These are phyloP conservation scores for Spea multiplicata DNA, from an alignment of 2,113 vertebrate species.

Conservation along the genomic window DNA sequence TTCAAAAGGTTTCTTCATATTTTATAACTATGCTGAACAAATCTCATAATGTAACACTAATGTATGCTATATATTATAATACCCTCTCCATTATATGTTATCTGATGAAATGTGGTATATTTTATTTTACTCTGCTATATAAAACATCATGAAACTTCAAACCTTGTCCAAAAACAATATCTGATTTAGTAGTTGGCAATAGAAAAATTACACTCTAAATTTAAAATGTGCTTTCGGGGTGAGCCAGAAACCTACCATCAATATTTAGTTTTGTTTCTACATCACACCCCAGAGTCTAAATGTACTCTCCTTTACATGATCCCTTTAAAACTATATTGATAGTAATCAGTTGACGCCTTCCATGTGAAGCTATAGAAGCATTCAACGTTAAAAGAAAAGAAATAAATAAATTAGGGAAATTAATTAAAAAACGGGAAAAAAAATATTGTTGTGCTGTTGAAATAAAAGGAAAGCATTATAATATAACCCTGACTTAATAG, in stretches of 20 bases:
- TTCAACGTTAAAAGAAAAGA: not conserved
- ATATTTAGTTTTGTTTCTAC: slow-evolving; percentile 18
- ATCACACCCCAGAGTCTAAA: slow-evolving; percentile 2
- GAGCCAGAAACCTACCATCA: not conserved
- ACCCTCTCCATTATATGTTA: slow-evolving; percentile 3
- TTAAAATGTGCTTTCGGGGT: not conserved
- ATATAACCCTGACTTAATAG: no score
- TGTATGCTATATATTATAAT: slow-evolving; percentile 11
- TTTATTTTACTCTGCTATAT: not conserved
- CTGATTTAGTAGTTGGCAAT: slow-evolving; percentile 21
- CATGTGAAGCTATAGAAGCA: not conserved
- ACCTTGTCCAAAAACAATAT: slow-evolving; percentile 20
- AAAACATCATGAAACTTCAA: not conserved
- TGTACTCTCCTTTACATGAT: not conserved
- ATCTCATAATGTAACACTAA: slow-evolving; percentile 9
- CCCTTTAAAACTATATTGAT: no score
- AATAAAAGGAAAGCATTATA: not conserved
- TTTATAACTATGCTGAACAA: not conserved
- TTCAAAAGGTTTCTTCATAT: slow-evolving; percentile 4
- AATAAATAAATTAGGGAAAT: not conserved
- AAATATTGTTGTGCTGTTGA: no score
- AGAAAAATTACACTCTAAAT: not conserved
- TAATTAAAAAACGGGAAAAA: no score
- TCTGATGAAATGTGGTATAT: slow-evolving; percentile 17
- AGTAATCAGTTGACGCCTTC: not conserved